A percentile compares a stretch with the other conserved stretches of the same genome.
Evolutionary conservation across 2,113 vertebrate genomes (phyloP).

Genomic region (Shinisaurus crocodilurus): DNA sequence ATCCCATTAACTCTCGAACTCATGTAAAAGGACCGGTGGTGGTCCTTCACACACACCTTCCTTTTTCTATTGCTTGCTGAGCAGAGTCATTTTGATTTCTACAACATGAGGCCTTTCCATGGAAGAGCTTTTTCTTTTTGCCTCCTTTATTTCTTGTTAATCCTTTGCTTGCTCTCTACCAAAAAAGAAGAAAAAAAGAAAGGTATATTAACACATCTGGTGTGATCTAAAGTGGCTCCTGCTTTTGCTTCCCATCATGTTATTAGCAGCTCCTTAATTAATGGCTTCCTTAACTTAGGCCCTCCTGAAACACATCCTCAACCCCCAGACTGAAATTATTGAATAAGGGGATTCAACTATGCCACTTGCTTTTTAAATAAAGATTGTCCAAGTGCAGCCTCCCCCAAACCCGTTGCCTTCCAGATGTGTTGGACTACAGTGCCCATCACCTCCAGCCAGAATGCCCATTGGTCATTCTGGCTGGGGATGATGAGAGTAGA

Average conservation of each 20-base stretch:
- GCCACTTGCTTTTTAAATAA: too few species aligned
- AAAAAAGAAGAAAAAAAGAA: background rate
- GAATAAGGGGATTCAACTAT: background rate
- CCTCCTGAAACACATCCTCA: background rate
- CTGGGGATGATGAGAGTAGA: too few species aligned
- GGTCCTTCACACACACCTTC: too few species aligned
- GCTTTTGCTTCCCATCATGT: background rate
- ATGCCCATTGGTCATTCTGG: too few species aligned
- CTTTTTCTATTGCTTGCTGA: background rate
- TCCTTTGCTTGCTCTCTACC: background rate
- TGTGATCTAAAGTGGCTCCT: background rate
- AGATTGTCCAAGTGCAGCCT: too few species aligned
- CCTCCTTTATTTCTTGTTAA: background rate
- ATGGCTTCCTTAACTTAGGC: background rate
- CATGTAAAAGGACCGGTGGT: too few species aligned
- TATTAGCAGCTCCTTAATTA: background rate
- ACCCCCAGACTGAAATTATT: background rate
- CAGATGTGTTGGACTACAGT: too few species aligned
- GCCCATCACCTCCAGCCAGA: too few species aligned
- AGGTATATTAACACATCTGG: background rate
- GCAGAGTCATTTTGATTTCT: too few species aligned
- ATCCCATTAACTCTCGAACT: too few species aligned
- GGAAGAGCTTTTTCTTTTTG: background rate
- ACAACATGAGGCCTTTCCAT: too few species aligned
- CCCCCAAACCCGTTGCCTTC: too few species aligned